Conservation (phyloP, 2,113 vertebrate genomes). For the Cinclus mexicanus region DNA sequence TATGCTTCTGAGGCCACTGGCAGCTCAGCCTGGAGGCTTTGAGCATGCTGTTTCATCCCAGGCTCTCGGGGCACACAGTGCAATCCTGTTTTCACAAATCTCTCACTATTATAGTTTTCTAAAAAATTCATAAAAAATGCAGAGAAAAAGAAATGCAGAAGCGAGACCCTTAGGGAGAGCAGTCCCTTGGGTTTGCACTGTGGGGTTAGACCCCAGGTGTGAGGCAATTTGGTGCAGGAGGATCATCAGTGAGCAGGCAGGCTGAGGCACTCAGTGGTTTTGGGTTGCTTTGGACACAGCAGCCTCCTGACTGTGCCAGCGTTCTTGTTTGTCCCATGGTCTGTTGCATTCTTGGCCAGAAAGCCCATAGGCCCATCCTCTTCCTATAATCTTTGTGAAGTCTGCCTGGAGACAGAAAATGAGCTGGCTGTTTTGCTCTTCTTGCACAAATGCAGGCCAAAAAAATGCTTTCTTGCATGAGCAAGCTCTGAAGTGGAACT, state of each 20-base stretch:
- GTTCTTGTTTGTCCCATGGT: neutral
- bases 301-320: neutral
- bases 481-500: neutral
- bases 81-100: neutral
- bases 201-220: neutral
- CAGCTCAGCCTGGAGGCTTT: neutral
- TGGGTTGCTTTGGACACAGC: neutral
- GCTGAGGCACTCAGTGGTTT: neutral
- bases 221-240: neutral
- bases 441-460: neutral
- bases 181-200: neutral
- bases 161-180: accelerated
- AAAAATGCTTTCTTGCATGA: neutral
- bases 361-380: neutral
- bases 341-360: neutral
- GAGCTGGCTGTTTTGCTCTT: neutral
- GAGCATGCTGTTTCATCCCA: neutral
- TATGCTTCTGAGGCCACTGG: neutral
- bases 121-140: neutral
- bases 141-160: neutral
- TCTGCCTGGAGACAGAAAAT: neutral
- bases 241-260: neutral
- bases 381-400: neutral
- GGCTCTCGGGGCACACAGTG: neutral
- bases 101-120: neutral